Conservation (phyloP, 2,888 invertebrate species). For the Cephus pygmeus region DNA sequence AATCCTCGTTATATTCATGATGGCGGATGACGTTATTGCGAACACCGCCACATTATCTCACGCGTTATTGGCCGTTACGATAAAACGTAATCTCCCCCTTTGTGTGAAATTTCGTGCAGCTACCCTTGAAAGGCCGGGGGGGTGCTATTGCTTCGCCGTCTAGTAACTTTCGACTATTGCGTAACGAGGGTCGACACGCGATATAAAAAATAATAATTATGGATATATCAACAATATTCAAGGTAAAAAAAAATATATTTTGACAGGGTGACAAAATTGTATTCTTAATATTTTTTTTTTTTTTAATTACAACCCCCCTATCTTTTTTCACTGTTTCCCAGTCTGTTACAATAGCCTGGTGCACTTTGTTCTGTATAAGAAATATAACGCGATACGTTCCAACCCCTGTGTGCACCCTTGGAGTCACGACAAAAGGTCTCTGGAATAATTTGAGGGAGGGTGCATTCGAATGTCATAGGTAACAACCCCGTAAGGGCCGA, state of each 20-base stretch:
- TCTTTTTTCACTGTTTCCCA: neutral
- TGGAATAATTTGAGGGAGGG: neutral
- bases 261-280: neutral
- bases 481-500: neutral
- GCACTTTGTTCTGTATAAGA: neutral
- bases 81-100: conserved; percentile 20
- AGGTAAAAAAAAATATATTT: neutral
- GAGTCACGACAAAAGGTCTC: conserved; percentile 1
- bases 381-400: neutral
- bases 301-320: neutral
- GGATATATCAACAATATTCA: neutral
- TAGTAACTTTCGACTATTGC: neutral
- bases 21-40: neutral
- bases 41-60: neutral
- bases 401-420: neutral
- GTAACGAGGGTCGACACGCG: neutral
- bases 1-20: neutral
- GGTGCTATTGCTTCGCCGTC: neutral
- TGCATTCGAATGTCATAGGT: conserved; percentile 4
- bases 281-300: neutral
- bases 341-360: neutral
- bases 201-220: neutral
- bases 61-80: conserved; percentile 12
- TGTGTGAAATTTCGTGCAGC: conserved; percentile 19
- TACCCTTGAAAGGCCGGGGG: neutral